Evolutionary conservation across 1,140 invertebrate species (phyloP), one percentile per base, ranked within the genome.

Genomic region (Prorops nasuta): DNA sequence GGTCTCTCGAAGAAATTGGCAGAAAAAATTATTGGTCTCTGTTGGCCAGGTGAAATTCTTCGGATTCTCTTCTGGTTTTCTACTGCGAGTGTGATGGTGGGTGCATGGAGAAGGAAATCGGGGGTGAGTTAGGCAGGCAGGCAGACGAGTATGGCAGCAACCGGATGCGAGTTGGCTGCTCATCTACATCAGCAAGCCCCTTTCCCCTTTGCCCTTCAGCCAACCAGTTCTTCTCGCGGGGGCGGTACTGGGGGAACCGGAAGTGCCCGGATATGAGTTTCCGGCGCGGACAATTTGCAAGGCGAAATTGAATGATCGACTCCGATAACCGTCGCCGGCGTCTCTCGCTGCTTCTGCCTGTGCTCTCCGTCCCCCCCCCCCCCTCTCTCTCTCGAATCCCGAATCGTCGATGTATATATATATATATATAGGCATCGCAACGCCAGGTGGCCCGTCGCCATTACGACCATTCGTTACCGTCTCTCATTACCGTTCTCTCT

Each of bases 241-340:
- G 22, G n/a, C n/a, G n/a, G n/a, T n/a, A n/a, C n/a, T 54, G 54
- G 61, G 58, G 61, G 52, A 53, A 69, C 61, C 67, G 75, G 74
- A 77, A 72, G 71, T 66, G 62, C 74, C 75, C 75, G 75, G 75
- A 77, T 77, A 77, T 77, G 75, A 77, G 73, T 74, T 76, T 77
- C 75, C 75, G 73, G 67, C 73, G 61, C 67, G 67, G 71, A 77
- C 73, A 75, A 77, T 77, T 77, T 76, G 73, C 72, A 62, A 58
- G 63, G 58, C 62, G 67, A 74, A 74, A 73, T 76, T 74, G 70
- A 76, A 76, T 73, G 65, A 76, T 76, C 71, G 73, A 76, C 69
- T 76, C 56, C 62, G 71, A 71, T 67, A 70, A 73, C 60, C 54
- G 64, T 65, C 51, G 55, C 40, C 48, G 54, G 24, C 43, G 44